Evolutionary conservation across 2,797 vertebrate species (phyloP), one percentile per base, ranked within the genome.

Genomic region (Sorex maritimensis): DNA sequence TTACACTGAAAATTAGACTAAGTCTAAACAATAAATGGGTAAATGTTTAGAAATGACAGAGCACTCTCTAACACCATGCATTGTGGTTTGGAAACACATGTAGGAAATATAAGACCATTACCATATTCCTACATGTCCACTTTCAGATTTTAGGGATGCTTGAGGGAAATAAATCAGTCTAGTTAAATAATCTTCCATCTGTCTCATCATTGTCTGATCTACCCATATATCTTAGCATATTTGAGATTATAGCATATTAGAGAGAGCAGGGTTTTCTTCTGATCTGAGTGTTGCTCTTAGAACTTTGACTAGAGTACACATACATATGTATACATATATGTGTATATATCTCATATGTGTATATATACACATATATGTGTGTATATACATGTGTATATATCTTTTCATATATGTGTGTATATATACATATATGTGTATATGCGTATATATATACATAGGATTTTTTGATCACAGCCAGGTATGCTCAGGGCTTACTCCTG

Each of bases 241-340:
- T 73, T 19, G 13, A 49, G 34, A 34, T 34, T 34, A 34, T 19
- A n/a, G 38, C 52, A 68, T 90, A 84, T 92, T 73, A 14, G 13
- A 49, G 46, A 74, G 14, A 3, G 21, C 19, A 44, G 52, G 10
- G 34, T 72, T 72, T 72, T 21, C 46, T 44, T 23, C 67, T 79
- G 71, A 55, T n/a, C 52, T 52, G 9, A 69, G 21, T 46, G 55
- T 44, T 75, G 21, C 21, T 93, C 55, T 77, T 58, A 79, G 78
- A 77, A 89, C 73, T 93, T 26, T 38, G n/a, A 69, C 17, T 87
- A 49, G 12, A 92, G 21, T 87, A 84, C 81, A 87, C 79, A 44
- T 44, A 44, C 4, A 44, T 44, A 44, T 44, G 41, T 44, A 7
- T 44, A 44, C 7, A 44, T 44, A 44, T 44, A 7, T 44, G 7